These are phyloP conservation scores for Eretmochelys imbricata DNA, from an alignment of 2,113 vertebrate genomes.

Conservation along the genomic window DNA sequence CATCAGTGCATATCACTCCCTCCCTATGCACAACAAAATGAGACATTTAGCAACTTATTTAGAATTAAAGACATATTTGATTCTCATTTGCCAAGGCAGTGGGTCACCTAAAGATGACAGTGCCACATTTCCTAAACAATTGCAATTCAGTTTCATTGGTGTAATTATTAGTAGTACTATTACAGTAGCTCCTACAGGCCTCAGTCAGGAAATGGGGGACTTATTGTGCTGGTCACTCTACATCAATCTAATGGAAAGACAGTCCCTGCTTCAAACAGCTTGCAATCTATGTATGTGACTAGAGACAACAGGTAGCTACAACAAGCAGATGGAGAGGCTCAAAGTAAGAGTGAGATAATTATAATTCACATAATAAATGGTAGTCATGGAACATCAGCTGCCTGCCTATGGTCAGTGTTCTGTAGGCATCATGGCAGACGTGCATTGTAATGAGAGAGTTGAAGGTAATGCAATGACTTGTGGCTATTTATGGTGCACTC, in stretches of 20 bases:
- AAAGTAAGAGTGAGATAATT: neutral
- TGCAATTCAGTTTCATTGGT: neutral
- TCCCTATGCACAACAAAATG: neutral
- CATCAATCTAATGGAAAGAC: neutral
- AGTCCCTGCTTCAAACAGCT: neutral
- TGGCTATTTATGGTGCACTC: slow-evolving; percentile 20
- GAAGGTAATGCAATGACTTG: neutral
- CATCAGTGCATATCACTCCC: neutral
- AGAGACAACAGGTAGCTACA: neutral
- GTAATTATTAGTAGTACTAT: neutral
- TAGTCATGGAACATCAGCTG: neutral
- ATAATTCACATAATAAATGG: neutral
- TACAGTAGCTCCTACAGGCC: neutral
- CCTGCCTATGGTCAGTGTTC: neutral
- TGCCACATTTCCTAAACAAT: fast-evolving
- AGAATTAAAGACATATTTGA: neutral
- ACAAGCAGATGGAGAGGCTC: neutral
- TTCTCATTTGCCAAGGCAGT: neutral
- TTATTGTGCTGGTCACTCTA: neutral
- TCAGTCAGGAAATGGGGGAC: neutral
- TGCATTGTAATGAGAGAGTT: neutral
- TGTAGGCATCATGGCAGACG: neutral
- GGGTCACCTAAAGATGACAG: neutral
- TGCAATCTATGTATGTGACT: neutral
- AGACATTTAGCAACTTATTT: neutral